Evolutionary conservation across 2,113 vertebrate species (phyloP).

Genomic region (Vulpes vulpes): DNA sequence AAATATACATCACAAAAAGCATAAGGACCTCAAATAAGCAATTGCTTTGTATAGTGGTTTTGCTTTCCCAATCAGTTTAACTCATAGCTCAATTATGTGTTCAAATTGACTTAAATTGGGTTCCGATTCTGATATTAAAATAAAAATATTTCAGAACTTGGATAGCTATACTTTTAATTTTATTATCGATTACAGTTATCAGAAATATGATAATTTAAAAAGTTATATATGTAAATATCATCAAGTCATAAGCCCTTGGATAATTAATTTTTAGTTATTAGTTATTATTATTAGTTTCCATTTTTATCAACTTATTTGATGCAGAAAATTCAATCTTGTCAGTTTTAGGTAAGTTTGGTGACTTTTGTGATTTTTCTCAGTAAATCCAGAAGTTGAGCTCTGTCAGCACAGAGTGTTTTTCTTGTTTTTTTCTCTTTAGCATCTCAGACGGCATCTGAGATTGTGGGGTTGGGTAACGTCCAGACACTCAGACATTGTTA

Average conservation of each 20-base stretch:
- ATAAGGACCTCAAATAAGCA: neutral
- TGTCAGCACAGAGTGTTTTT: neutral
- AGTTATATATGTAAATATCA: neutral
- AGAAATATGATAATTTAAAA: neutral
- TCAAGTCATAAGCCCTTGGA: neutral
- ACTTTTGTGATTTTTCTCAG: neutral
- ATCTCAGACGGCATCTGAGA: neutral
- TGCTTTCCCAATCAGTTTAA: neutral
- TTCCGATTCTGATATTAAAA: neutral
- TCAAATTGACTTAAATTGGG: neutral
- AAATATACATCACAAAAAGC: neutral
- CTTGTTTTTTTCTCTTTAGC: neutral
- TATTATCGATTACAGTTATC: neutral
- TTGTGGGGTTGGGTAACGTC: neutral
- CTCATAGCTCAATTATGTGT: neutral
- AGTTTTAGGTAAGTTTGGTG: neutral
- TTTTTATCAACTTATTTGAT: neutral
- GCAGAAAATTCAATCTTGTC: neutral
- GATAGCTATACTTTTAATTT: neutral
- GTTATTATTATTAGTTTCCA: neutral
- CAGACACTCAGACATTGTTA: neutral
- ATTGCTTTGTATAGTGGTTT: neutral
- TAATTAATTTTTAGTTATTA: neutral
- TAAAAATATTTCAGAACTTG: constrained; percentile 12
- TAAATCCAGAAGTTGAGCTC: neutral